Percentiles rank a stretch among this genome's conserved stretches.
These are phyloP conservation scores for Burhinus oedicnemus DNA, from an alignment of 2,113 vertebrate genomes.

Conservation along the genomic window DNA sequence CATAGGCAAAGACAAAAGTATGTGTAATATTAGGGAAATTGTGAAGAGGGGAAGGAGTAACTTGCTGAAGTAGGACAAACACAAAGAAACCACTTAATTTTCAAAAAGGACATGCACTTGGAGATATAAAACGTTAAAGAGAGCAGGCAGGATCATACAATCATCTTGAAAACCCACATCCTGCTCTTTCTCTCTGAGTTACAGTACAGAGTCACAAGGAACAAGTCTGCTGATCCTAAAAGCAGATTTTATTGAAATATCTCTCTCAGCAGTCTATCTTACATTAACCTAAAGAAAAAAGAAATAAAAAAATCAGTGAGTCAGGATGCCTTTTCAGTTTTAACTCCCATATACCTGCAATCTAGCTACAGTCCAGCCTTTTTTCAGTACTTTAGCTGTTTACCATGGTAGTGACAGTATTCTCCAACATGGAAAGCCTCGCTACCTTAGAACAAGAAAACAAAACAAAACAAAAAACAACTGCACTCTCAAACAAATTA, in stretches of 20 bases:
- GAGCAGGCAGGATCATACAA: slow-evolving; percentile 14
- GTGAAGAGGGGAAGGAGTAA: not conserved
- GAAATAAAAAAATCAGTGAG: not conserved
- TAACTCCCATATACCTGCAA: not conserved
- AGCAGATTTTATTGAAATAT: not conserved
- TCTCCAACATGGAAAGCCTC: not conserved
- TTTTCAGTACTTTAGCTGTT: not conserved
- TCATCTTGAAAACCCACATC: slow-evolving; percentile 47
- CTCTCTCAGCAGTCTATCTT: not conserved
- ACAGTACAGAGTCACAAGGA: slow-evolving; percentile 23
- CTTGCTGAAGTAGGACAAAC: not conserved
- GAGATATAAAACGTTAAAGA: not conserved
- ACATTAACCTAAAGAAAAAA: not conserved
- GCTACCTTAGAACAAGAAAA: not conserved
- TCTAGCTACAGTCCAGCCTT: not conserved
- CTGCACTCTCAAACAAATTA: not conserved
- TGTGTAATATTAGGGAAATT: not conserved
- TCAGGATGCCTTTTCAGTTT: not conserved
- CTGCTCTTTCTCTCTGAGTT: not conserved
- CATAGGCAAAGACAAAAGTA: not conserved
- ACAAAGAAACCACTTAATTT: not conserved
- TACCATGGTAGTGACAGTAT: not conserved
- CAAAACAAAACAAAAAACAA: no score
- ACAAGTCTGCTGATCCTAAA: not conserved
- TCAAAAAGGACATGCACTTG: not conserved